These are phyloP conservation scores for Zaprionus nigranus DNA, from an alignment of 1,140 invertebrate species.

Conservation along the genomic window DNA sequence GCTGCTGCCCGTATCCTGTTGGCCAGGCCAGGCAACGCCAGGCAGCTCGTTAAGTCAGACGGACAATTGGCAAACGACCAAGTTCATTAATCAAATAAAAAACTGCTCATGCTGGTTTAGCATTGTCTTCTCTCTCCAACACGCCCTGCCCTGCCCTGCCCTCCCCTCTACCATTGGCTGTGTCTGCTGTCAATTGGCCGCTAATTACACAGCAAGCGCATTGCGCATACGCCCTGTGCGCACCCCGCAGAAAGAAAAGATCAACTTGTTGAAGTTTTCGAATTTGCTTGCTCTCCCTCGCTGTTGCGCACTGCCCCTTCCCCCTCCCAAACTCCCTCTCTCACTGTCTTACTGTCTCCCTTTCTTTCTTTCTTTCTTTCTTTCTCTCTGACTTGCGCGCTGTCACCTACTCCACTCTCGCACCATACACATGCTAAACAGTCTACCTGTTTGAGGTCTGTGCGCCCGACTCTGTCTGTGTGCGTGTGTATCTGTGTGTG, in stretches of 20 bases:
- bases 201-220: constrained; percentile 59
- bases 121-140: neutral
- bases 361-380: constrained; percentile 15
- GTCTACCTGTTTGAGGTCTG: constrained; percentile 21
- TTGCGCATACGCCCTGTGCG: constrained; percentile 61
- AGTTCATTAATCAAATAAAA: constrained; percentile 45
- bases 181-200: constrained; percentile 47
- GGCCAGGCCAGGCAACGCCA: neutral
- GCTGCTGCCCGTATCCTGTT: constrained; percentile 30
- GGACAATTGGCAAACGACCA: constrained; percentile 26
- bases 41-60: neutral
- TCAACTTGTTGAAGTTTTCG: constrained; percentile 33
- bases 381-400: constrained; percentile 9
- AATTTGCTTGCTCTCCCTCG: neutral
- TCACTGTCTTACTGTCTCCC: constrained; percentile 4
- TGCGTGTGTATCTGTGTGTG: neutral
- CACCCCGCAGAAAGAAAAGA: constrained; percentile 17
- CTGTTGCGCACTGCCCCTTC: too few relatives aligned
- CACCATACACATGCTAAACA: constrained; percentile 26
- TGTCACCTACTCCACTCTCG: constrained; percentile 4
- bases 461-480: constrained; percentile 3
- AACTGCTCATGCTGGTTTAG: constrained; percentile 15
- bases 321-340: neutral
- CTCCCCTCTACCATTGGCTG: neutral
- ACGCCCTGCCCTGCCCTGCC: neutral